Conservation (phyloP, 2,888 invertebrate genomes). For the Chironomus riparius region DNA sequence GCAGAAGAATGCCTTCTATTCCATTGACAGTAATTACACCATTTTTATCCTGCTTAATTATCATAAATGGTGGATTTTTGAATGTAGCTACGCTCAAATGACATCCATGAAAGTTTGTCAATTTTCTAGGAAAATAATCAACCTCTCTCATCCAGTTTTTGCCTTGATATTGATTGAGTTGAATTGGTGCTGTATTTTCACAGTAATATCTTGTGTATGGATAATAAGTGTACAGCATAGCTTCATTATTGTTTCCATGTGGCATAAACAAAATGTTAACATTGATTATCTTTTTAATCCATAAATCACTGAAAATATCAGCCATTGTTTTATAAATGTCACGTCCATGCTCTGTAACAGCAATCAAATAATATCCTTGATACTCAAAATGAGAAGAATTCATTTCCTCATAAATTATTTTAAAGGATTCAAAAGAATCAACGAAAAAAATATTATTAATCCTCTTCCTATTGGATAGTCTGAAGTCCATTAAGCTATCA, state of each 20-base stretch:
- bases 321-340: not conserved
- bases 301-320: not conserved
- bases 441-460: not conserved
- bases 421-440: not conserved
- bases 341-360: not conserved
- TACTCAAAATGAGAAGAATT: not conserved
- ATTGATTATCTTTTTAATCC: not conserved
- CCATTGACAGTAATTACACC: no score
- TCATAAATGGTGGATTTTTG: not conserved
- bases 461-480: not conserved
- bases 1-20: no score
- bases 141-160: not conserved
- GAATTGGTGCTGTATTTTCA: constrained; percentile 20
- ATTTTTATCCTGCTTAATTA: no score
- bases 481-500: not conserved
- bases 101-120: not conserved
- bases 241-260: not conserved
- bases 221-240: constrained; percentile 28
- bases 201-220: constrained; percentile 28
- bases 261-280: not conserved
- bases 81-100: not conserved
- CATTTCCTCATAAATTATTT: not conserved
- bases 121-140: constrained; percentile 11
- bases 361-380: constrained; percentile 3
- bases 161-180: constrained; percentile 5